A percentile compares a stretch with the other conserved stretches of the same genome.
These are phyloP conservation scores for Lacerta viridis DNA, from an alignment of 2,797 vertebrate species.

Conservation along the genomic window DNA sequence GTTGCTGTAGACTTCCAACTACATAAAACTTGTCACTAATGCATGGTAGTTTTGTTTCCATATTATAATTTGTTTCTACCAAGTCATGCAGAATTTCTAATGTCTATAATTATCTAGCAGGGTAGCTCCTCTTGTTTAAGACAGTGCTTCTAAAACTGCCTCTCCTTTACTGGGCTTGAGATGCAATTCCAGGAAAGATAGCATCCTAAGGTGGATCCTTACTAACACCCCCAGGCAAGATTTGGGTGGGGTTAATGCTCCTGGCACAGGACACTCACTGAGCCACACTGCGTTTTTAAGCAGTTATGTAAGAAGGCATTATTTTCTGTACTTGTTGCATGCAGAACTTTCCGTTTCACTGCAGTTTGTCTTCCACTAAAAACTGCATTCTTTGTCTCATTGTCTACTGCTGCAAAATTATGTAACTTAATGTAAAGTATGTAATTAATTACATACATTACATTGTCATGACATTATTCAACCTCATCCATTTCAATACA, in stretches of 20 bases:
- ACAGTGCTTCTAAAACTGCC: neutral
- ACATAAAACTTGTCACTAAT: neutral
- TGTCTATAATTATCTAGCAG: slow-evolving; percentile 12
- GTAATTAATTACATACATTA: too few relatives aligned
- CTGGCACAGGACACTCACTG: neutral
- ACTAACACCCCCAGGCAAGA: neutral
- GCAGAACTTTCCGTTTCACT: too few relatives aligned
- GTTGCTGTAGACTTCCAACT: neutral
- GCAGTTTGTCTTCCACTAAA: too few relatives aligned
- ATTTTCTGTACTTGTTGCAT: too few relatives aligned
- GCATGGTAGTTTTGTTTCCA: neutral
- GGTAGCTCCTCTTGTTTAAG: neutral
- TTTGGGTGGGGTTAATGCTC: neutral
- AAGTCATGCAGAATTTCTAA: slow-evolving; percentile 11
- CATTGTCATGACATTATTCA: too few relatives aligned
- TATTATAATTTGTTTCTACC: neutral
- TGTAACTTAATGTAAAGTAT: too few relatives aligned
- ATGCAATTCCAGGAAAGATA: neutral
- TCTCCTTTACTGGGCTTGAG: neutral
- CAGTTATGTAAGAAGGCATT: too few relatives aligned
- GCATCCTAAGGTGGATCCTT: neutral
- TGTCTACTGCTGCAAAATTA: too few relatives aligned
- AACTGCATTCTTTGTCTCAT: too few relatives aligned
- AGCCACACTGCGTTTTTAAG: neutral
- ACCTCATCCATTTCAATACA: too few relatives aligned